phyloP scores from a whole-genome alignment of 1,140 invertebrate genomes.

The Epicauta chinensis region DNA sequence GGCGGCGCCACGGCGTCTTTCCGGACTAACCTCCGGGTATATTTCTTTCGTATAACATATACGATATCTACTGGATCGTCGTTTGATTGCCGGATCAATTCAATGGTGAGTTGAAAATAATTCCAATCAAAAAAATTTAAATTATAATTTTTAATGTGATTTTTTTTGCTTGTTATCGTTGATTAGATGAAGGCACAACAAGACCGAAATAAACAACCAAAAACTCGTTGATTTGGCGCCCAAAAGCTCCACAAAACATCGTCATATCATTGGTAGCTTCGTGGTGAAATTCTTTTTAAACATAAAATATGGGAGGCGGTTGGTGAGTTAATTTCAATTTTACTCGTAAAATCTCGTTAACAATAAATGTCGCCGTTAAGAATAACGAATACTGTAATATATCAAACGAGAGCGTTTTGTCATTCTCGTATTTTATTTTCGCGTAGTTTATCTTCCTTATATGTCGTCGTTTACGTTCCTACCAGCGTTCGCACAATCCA shows the following conservation, averaged over 20 bases:
- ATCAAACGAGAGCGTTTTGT: conserved; percentile 34
- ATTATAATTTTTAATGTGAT: not conserved
- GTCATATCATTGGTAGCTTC: too few species aligned
- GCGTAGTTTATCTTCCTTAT: conserved; percentile 38
- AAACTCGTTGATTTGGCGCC: too few species aligned
- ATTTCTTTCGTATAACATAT: conserved; percentile 2
- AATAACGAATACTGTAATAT: conserved; percentile 10
- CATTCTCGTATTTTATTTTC: conserved; percentile 39
- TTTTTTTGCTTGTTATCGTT: too few species aligned
- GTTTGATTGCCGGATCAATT: conserved; percentile 15
- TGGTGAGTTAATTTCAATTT: too few species aligned
- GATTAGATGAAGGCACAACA: too few species aligned
- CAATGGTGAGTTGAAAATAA: conserved; percentile 12
- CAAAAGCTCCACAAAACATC: not conserved
- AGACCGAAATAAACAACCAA: too few species aligned
- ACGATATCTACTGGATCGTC: conserved; percentile 7
- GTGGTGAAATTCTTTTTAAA: too few species aligned
- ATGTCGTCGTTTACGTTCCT: conserved; percentile 34
- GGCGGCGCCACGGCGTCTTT: conserved; percentile 31
- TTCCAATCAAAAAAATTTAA: not conserved
- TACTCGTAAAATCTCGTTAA: too few species aligned
- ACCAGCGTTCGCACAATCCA: conserved; percentile 7
- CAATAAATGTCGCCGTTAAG: too few species aligned
- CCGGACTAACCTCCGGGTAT: conserved; percentile 16
- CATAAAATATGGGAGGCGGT: not conserved